Evolutionary conservation across 2,113 vertebrate genomes (phyloP).

Genomic region (Ciconia stormi): DNA sequence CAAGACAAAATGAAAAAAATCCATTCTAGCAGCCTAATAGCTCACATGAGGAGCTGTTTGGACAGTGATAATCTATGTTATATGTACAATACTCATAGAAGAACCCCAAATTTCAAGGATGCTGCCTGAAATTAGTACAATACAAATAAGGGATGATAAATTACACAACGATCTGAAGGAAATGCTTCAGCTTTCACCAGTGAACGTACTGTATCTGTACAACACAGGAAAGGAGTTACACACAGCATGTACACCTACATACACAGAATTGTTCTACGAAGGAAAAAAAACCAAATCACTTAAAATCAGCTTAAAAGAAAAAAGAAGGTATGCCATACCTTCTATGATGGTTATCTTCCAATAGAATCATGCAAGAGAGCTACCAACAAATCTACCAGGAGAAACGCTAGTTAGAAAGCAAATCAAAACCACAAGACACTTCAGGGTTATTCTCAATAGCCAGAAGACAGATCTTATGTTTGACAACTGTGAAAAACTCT

Average conservation of each 20-base stretch:
- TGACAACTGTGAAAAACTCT: neutral
- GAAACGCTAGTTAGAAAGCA: neutral
- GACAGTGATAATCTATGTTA: neutral
- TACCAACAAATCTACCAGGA: neutral
- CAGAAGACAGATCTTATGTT: neutral
- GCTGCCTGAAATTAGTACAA: neutral
- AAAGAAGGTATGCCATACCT: neutral
- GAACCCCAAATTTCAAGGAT: neutral
- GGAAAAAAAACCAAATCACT: neutral
- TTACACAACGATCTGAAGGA: neutral
- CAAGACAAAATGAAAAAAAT: rapidly evolving
- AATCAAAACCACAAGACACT: neutral
- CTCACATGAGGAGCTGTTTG: neutral
- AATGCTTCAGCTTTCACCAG: neutral
- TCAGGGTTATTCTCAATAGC: neutral
- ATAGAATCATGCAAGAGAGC: neutral
- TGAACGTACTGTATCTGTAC: neutral
- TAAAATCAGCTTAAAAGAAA: neutral
- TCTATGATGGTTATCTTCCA: neutral
- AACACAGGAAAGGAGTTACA: neutral
- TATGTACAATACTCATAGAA: neutral
- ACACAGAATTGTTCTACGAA: neutral
- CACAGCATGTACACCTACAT: neutral
- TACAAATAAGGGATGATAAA: neutral
- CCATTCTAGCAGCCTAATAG: neutral